Evolutionary conservation across 92 coral and sea anemone species (phyloP), one percentile per base, ranked within the genome.

Genomic region (Parazoanthus swiftii): DNA sequence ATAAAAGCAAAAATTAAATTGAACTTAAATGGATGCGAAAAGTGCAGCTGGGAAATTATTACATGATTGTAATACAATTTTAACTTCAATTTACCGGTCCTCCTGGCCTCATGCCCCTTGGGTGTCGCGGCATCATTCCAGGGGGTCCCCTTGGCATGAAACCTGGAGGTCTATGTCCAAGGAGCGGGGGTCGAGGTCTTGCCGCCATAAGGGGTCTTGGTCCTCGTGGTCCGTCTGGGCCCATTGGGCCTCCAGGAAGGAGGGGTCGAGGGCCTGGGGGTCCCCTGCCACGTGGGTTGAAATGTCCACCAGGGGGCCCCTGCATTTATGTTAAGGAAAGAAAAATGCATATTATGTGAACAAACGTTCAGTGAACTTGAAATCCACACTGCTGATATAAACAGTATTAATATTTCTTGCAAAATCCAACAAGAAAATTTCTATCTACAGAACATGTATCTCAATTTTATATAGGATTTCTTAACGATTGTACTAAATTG

Each of bases 171-270:
- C 79, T 21, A n/a, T 84, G 59, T 70, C 87, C 87, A 25, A 84
- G 68, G 44, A 70, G 67, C 26, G 87, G 87, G 66, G 87, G 87
- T 10, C 87, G 70, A 9, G 87, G 87, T 48, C 87, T 84, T 71
- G 94, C 84, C 1, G 89, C 89, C 94, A 93, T 91, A 23, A 92
- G 91, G 5, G 95, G 95, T 46, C 90, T 90, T 42, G 93, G 94
- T 39, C 86, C 90, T 18, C 85, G 78, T 2, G 80, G 74, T 37
- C 88, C 89, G 51, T 85, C 88, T 70, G 56, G 78, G 6, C 79
- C 79, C 79, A 76, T 76, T 23, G 77, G 86, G 37, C 86, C 93
- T 7, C 91, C 87, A n/a, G 89, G 91, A 8, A 89, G 86, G 76
- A 89, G 77, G 79, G 89, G 82, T 50, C 77, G 81, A 21, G 82